Base-by-base conservation (phyloP, 2,888 invertebrate genomes). In the Hypsopygia costalis region DNA sequence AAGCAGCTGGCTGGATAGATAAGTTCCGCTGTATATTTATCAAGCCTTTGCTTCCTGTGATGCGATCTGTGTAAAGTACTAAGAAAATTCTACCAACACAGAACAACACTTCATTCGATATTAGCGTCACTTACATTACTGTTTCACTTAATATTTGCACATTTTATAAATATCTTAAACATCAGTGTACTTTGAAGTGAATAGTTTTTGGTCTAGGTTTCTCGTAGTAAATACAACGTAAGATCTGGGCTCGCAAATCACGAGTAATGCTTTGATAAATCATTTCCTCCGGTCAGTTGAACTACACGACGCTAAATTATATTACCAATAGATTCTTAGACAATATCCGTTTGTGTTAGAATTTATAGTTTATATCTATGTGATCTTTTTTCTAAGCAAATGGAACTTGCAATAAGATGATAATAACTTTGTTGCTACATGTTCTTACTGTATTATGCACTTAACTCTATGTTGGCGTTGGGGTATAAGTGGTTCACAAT, bases 11-110 rank as follows among this genome's bases (percentile, higher is more conserved):
- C 62, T 62, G 62, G 77, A 83, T 81, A 83, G 83, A 83, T 85
- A 81, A 78, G 83, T 83, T 85, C 83, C 82, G 69, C 61, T 57
- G 73, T 57, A 74, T 73, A 77, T 79, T 67, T 71, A 70, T 70
- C 67, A 54, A 58, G 45, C 57, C 58, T 50, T 69, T 62, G 74
- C 72, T 86, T 87, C 87, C 87, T 86, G 87, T 71, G 86, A 86
- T 87, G 78, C 79, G 69, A 82, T 81, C 78, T 33, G 25, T 25
- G 6, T 3, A 25, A 3, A 4, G n/a, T 7, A 25, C 6, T 25
- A 25, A 3, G 7, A 25, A 25, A 16, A 7, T 6, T 25, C 25
- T 8, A 7, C 25, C 3, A 8, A 25, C 2, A 5, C 25, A n/a
- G 6, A 25, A 25, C 7, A 25, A 25, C 4, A 16, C 2, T 7